Evolutionary conservation across 2,888 invertebrate species (phyloP).

Genomic region (Latrodectus elegans): DNA sequence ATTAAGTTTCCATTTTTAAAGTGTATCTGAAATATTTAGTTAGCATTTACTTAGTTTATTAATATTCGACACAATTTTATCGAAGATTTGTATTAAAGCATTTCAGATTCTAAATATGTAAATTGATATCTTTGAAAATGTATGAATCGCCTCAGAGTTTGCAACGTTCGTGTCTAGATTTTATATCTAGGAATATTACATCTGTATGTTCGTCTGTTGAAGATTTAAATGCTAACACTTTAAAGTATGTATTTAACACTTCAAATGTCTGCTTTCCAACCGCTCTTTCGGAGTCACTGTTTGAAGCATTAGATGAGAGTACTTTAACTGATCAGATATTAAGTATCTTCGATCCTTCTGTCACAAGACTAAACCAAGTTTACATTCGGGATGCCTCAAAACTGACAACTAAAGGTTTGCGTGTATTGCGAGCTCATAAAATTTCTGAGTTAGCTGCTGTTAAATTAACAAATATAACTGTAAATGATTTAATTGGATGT

Average conservation of each 20-base stretch:
- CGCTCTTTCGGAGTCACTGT: constrained; percentile 78
- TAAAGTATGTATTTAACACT: constrained; percentile 51
- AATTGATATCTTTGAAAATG: constrained; percentile 17
- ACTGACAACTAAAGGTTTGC: constrained; percentile 79
- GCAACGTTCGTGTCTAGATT: constrained; percentile 56
- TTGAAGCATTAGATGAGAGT: constrained; percentile 79
- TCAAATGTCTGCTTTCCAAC: constrained; percentile 33
- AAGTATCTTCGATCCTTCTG: constrained; percentile 79
- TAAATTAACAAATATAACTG: constrained; percentile 78
- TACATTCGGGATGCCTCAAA: constrained; percentile 79
- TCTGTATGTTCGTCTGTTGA: constrained; percentile 28
- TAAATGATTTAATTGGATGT: constrained; percentile 81
- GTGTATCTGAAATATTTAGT: no score
- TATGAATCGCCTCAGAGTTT: constrained; percentile 58
- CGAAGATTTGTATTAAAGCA: no score
- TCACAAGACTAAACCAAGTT: constrained; percentile 80
- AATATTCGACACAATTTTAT: no score
- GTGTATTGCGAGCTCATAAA: constrained; percentile 80
- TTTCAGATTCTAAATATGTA: no score
- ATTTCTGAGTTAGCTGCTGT: constrained; percentile 80
- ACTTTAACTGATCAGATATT: constrained; percentile 80
- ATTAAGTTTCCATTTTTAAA: no score
- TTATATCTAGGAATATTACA: constrained; percentile 49
- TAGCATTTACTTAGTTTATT: no score
- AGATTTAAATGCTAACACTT: constrained; percentile 39